Base-by-base conservation (phyloP, 1,140 invertebrate genomes). In the Cryptotermes secundus region DNA sequence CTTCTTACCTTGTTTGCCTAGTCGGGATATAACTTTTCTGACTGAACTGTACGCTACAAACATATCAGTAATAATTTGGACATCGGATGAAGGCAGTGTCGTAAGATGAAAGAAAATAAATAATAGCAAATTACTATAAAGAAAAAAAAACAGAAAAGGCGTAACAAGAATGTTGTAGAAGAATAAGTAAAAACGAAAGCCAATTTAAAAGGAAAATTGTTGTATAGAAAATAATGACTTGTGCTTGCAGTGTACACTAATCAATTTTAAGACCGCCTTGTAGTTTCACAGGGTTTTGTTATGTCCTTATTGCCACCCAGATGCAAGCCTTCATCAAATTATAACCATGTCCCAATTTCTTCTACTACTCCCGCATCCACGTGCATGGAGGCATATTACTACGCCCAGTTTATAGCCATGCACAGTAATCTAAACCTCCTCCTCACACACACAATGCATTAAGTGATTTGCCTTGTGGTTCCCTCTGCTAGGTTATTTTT, bases 201-300 rank as follows among this genome's bases (percentile, higher is more conserved):
- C 26, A 7, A 10, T 72, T 72, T n/a, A 31, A 72, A 72, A n/a
- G 26, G 59, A n/a, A 72, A n/a, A 10, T 72, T 72, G n/a, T 72
- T 72, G 9, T 72, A n/a, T 72, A 72, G 59, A 72, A 72, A 72
- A 72, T n/a, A 72, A 72, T 72, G 7, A 72, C 59, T 72, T 72
- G 2, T 19, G 16, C 9, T 10, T 42, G 38, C 16, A 42, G 38
- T 42, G 26, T 72, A 72, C 9, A 31, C 16, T 72, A n/a, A 31
- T 72, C n/a, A 31, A 16, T 72, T 72, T 72, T 0, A 72, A 31
- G 26, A 31, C 59, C 59, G 59, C 59, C 59, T 26, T 72, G n/a
- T 72, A 72, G 59, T 72, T 49, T 72, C 26, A n/a, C 26, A 31
- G 26, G 6, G 2, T 26, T 65, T 65, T 65, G 59, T 65, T 65